Percentiles rank a stretch among this genome's conserved stretches.
phyloP scores from a whole-genome alignment of 2,888 invertebrate species.

The Acleris sparsana region DNA sequence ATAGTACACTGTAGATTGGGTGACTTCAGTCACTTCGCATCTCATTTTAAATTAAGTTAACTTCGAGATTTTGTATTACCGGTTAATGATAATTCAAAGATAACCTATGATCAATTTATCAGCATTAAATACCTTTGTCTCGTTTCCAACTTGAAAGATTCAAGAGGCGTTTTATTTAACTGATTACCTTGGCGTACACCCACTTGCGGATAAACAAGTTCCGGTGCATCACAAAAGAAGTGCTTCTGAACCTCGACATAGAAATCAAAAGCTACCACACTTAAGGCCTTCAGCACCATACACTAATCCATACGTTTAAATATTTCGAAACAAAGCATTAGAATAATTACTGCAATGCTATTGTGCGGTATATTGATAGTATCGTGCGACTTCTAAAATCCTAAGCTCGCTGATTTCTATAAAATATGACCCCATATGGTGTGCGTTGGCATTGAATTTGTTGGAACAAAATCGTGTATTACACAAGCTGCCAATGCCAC shows the following conservation, averaged over 20 bases:
- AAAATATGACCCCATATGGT: too few relatives aligned
- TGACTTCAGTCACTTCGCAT: too few relatives aligned
- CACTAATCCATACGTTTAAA: slow-evolving; percentile 39
- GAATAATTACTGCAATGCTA: slow-evolving; percentile 49
- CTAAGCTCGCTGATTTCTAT: too few relatives aligned
- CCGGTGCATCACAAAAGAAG: not conserved
- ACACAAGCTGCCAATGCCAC: slow-evolving; percentile 29
- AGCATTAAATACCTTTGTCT: too few relatives aligned
- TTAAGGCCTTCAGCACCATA: slow-evolving; percentile 26
- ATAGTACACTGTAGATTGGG: too few relatives aligned
- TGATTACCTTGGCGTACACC: not conserved
- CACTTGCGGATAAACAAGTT: not conserved
- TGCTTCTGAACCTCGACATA: slow-evolving; percentile 16
- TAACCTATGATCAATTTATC: too few relatives aligned
- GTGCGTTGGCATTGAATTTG: too few relatives aligned
- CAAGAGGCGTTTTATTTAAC: not conserved
- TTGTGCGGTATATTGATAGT: slow-evolving; percentile 48
- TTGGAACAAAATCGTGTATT: slow-evolving; percentile 32
- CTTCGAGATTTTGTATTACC: too few relatives aligned
- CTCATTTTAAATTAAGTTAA: too few relatives aligned
- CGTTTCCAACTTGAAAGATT: too few relatives aligned
- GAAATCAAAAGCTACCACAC: slow-evolving; percentile 20
- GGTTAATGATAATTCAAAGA: too few relatives aligned
- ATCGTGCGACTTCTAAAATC: slow-evolving; percentile 23
- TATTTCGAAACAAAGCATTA: slow-evolving; percentile 49